Percentiles rank a stretch among this genome's conserved stretches.
phyloP scores from a whole-genome alignment of 1,140 invertebrate species.

The Atopsyche davidsoni region DNA sequence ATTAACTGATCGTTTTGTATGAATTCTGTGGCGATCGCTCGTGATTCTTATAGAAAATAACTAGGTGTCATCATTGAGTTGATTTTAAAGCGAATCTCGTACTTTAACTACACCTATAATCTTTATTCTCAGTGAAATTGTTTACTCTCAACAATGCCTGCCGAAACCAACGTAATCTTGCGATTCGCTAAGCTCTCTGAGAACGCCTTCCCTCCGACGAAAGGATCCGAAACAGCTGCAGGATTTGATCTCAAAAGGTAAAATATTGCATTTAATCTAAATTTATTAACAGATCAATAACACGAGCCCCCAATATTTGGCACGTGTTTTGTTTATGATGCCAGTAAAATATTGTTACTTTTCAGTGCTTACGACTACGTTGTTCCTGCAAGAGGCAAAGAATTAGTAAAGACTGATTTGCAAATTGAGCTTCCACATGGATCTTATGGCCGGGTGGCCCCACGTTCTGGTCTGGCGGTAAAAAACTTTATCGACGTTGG shows the following conservation, averaged over 20 bases:
- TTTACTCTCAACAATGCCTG: conserved; percentile 45
- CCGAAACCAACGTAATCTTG: conserved; percentile 44
- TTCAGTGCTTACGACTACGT: conserved; percentile 79
- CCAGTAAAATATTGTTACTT: conserved; percentile 28
- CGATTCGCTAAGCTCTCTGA: conserved; percentile 72
- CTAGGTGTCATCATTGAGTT: no score
- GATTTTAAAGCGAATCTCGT: no score
- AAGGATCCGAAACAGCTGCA: conserved; percentile 79
- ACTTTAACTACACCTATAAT: no score
- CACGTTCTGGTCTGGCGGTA: conserved; percentile 89
- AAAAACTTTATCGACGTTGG: conserved; percentile 98
- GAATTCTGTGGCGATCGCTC: no score
- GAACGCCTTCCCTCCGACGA: conserved; percentile 73
- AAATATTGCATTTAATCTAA: background rate
- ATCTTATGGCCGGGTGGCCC: conserved; percentile 93
- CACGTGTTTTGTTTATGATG: background rate
- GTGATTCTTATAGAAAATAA: no score
- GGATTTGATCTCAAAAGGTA: conserved; percentile 88
- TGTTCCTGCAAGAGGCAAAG: conserved; percentile 80
- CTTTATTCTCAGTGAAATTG: no score
- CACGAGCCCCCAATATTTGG: no score
- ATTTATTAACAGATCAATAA: background rate
- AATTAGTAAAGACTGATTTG: conserved; percentile 85
- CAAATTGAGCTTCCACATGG: conserved; percentile 80
- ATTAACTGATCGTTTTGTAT: no score